A percentile compares a stretch with the other conserved stretches of the same genome.
These are phyloP conservation scores for Drosophila repletoides DNA, from an alignment of 1,140 invertebrate genomes.

Conservation along the genomic window DNA sequence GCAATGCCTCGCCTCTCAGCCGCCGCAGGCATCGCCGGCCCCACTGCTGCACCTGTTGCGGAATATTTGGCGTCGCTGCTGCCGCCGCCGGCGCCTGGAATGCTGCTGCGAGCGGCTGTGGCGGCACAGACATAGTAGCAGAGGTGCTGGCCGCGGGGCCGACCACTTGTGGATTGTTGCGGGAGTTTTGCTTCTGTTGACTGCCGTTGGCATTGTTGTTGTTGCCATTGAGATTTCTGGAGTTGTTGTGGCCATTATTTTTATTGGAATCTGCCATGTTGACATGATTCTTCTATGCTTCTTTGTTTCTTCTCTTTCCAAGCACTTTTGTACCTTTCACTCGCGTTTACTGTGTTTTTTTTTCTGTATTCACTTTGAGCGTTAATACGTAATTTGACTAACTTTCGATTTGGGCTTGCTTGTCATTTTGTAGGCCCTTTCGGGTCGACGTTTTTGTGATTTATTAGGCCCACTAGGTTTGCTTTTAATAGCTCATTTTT, in stretches of 20 bases:
- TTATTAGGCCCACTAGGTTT: too few relatives aligned
- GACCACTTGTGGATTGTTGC: neutral
- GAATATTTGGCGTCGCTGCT: neutral
- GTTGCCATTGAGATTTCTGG: slow-evolving; percentile 5
- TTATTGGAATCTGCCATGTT: slow-evolving; percentile 61
- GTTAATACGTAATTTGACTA: slow-evolving; percentile 31
- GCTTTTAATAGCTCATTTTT: slow-evolving; percentile 20
- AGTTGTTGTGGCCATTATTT: slow-evolving; percentile 24
- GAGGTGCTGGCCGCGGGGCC: neutral
- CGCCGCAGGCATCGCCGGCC: slow-evolving; percentile 26
- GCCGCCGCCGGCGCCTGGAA: neutral
- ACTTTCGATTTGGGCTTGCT: slow-evolving; percentile 48
- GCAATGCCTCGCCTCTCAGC: slow-evolving; percentile 42
- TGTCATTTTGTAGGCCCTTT: slow-evolving; percentile 38
- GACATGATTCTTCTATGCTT: slow-evolving; percentile 55
- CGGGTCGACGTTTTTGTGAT: neutral
- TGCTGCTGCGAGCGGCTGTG: neutral
- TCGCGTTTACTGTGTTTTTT: neutral
- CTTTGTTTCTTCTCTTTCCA: slow-evolving; percentile 6
- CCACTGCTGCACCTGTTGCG: slow-evolving; percentile 35
- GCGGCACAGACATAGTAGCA: too few relatives aligned
- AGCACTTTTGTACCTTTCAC: neutral
- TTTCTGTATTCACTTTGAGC: neutral
- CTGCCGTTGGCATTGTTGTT: neutral
- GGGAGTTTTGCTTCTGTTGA: neutral